Base-by-base conservation (phyloP, 2,888 invertebrate genomes). In the Lasioglossum lativentre region DNA sequence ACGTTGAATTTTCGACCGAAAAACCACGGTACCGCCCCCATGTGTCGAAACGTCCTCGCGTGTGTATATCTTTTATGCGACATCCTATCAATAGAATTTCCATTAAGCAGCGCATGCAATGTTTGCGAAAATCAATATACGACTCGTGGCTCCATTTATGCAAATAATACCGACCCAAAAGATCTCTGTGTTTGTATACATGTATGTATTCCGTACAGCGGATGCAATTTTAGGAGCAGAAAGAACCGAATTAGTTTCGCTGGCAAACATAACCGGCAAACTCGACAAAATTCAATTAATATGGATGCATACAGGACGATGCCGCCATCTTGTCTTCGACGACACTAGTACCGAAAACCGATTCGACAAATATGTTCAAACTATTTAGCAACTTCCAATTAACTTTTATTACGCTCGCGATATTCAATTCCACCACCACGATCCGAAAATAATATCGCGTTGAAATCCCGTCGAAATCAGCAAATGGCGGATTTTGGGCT, bases 51-150 rank as follows among this genome's bases (percentile, higher is more conserved):
- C 27, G 77, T 70, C 71, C 47, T 78, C 56, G 23, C 27, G 30
- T 23, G 34, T 42, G 40, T 63, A 34, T 52, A 27, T 66, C 70
- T 80, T 66, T 68, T 68, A 42, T 12, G 23, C 66, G n/a, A 19
- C 34, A 45, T n/a, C n/a, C 63, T 56, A 81, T 80, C 71, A 52
- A 82, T 68, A 19, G 42, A 47, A 75, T 40, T 71, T 38, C 75
- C 59, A 66, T 83, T 42, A 75, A 59, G 27, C 72, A 38, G 72
- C 42, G 56, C 23, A 42, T 71, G 52, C 71, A n/a, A 83, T 52
- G 63, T 83, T 83, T 76, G 38, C 52, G 45, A 77, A 83, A 83
- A 71, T 83, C 83, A 63, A 82, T 82, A 47, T 45, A n/a, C 47
- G 23, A 38, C 45, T 38, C 23, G n/a, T 34, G 12, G 30, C 16